phyloP scores from a whole-genome alignment of 2,888 invertebrate species.

The Cotesia congregata region DNA sequence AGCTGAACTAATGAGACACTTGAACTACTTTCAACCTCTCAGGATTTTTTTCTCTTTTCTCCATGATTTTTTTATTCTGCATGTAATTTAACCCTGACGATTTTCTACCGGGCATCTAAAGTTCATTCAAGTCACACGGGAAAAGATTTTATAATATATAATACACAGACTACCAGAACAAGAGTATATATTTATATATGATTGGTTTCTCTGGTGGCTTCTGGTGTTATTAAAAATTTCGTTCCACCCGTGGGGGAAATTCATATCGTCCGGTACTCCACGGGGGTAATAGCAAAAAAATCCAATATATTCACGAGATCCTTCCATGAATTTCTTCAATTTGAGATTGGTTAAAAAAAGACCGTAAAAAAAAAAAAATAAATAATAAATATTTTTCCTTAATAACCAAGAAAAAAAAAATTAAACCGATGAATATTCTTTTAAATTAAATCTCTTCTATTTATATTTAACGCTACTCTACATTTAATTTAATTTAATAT shows the following conservation, averaged over 20 bases:
- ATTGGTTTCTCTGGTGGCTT: slow-evolving; percentile 34
- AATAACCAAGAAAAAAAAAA: slow-evolving; percentile 5
- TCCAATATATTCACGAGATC: slow-evolving; percentile 36
- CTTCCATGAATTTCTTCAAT: slow-evolving; percentile 26
- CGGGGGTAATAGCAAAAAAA: slow-evolving; percentile 31
- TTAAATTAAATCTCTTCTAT: background rate
- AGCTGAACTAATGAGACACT: slow-evolving; percentile 49
- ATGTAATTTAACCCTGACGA: slow-evolving; percentile 36
- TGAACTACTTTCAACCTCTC: slow-evolving; percentile 50
- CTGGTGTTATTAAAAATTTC: slow-evolving; percentile 39
- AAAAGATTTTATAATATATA: slow-evolving; percentile 18
- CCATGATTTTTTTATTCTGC: slow-evolving; percentile 11
- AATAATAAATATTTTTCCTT: background rate
- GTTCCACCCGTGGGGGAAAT: slow-evolving; percentile 32
- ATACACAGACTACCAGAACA: slow-evolving; percentile 10
- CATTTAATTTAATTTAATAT: slow-evolving; percentile 31
- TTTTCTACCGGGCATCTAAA: slow-evolving; percentile 40
- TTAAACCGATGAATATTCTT: slow-evolving; percentile 3
- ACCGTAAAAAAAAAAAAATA: background rate
- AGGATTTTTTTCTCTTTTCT: slow-evolving; percentile 37
- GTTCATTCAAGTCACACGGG: slow-evolving; percentile 17
- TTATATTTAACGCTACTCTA: slow-evolving; percentile 19
- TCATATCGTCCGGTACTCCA: slow-evolving; percentile 27
- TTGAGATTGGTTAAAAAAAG: slow-evolving; percentile 12
- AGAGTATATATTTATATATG: slow-evolving; percentile 19